A percentile compares a stretch with the other conserved stretches of the same genome.
Evolutionary conservation across 1,140 invertebrate species (phyloP).

Genomic region (Lethocerus indicus): DNA sequence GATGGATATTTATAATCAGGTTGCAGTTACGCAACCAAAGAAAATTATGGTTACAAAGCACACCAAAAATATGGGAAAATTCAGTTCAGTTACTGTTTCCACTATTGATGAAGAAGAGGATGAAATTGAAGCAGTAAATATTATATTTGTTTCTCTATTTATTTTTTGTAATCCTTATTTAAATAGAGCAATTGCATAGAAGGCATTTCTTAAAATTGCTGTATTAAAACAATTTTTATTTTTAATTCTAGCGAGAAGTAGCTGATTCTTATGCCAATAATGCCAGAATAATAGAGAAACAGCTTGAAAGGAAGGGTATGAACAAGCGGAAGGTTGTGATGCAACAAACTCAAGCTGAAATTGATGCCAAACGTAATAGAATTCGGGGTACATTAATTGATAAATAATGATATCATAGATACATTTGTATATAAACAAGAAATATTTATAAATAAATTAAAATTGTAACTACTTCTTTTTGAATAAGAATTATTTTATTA

Average conservation of each 20-base stretch:
- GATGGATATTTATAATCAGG: constrained; percentile 65
- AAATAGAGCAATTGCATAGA: too few species aligned
- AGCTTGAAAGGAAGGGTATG: constrained; percentile 88
- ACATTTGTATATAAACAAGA: too few species aligned
- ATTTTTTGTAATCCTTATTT: too few species aligned
- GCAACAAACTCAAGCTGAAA: constrained; percentile 28
- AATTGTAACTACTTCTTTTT: too few species aligned
- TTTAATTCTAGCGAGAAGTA: constrained; percentile 57
- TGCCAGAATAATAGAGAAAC: constrained; percentile 94
- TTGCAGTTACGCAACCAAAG: constrained; percentile 57
- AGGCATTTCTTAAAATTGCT: too few species aligned
- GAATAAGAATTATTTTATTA: too few species aligned
- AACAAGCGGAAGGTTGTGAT: constrained; percentile 62
- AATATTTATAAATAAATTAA: too few species aligned
- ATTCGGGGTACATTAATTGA: constrained; percentile 48
- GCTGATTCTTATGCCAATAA: constrained; percentile 98
- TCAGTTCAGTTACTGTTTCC: constrained; percentile 96
- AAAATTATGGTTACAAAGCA: constrained; percentile 94
- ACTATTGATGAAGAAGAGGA: constrained; percentile 90
- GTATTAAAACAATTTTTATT: constrained; percentile 6
- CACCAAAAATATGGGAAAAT: constrained; percentile 99
- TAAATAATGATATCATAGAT: constrained; percentile 17
- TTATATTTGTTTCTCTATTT: constrained; percentile 5
- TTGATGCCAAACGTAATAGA: constrained; percentile 38
- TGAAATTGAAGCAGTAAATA: constrained; percentile 70